Evolutionary conservation across 2,797 vertebrate genomes (phyloP).

Genomic region (Aldrovandia affinis): DNA sequence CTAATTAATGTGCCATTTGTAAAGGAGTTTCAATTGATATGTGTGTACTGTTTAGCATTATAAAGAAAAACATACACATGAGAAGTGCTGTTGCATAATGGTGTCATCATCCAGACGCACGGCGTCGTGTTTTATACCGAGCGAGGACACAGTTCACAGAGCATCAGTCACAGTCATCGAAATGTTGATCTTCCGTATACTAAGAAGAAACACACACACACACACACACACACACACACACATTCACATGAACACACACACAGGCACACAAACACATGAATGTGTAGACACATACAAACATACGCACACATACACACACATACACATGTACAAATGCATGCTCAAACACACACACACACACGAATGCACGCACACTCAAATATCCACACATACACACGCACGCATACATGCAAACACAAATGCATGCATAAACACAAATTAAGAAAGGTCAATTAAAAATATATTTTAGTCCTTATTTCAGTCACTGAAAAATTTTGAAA

Average conservation of each 20-base stretch:
- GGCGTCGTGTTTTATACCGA: constrained; percentile 51
- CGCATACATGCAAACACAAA: too few relatives aligned
- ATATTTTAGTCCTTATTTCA: not conserved
- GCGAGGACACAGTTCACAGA: constrained; percentile 47
- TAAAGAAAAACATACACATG: constrained; percentile 44
- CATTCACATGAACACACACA: not conserved
- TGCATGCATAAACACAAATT: not conserved
- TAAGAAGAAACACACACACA: constrained; percentile 30
- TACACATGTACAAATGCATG: not conserved
- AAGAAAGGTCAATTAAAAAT: not conserved
- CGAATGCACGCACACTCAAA: not conserved
- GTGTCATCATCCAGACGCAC: constrained; percentile 64
- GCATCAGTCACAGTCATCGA: constrained; percentile 49
- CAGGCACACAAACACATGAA: constrained; percentile 3
- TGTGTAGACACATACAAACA: too few relatives aligned
- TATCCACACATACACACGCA: not conserved
- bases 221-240: not conserved
- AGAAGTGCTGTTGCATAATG: constrained; percentile 58
- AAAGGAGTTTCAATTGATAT: not conserved
- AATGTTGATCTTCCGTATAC: constrained; percentile 36
- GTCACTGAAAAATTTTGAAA: not conserved
- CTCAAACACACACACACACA: too few relatives aligned
- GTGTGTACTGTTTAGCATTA: constrained; percentile 36
- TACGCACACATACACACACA: too few relatives aligned
- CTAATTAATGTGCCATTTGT: not conserved